phyloP scores from a whole-genome alignment of 2,888 invertebrate species.

The Erebia aethiops region DNA sequence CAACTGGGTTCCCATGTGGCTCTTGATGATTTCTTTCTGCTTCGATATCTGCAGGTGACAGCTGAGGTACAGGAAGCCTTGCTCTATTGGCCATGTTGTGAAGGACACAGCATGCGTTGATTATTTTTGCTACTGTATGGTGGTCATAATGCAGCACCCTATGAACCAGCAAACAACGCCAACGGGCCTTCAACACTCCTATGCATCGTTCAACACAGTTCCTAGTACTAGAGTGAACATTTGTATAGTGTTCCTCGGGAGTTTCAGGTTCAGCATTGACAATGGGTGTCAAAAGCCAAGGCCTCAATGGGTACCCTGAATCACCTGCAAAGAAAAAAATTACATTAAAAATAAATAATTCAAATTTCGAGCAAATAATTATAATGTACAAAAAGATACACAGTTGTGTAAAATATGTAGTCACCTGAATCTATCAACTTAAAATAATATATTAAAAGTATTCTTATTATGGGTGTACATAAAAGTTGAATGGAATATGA shows the following conservation, averaged over 20 bases:
- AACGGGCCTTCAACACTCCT: conserved; percentile 41
- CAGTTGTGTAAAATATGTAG: not conserved
- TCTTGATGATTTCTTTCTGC: not conserved
- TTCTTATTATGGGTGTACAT: conserved; percentile 11
- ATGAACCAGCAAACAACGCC: conserved; percentile 1
- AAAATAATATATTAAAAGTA: not conserved
- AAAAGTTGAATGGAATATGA: not conserved
- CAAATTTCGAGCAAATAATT: not conserved
- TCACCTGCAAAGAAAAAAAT: conserved; percentile 34
- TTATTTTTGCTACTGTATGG: conserved; percentile 40
- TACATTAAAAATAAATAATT: not conserved
- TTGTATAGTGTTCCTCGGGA: conserved; percentile 40
- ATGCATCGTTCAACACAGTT: not conserved
- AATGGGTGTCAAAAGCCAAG: conserved; percentile 44
- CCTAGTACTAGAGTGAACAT: conserved; percentile 33
- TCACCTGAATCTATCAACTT: not conserved
- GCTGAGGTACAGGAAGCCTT: not conserved
- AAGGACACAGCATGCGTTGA: conserved; percentile 43
- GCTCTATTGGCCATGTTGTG: conserved; percentile 41
- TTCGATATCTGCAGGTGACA: not conserved
- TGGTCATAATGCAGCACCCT: conserved; percentile 40
- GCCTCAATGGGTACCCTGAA: conserved; percentile 42
- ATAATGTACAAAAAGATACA: not conserved
- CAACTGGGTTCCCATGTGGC: not conserved
- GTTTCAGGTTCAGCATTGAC: conserved; percentile 41